Evolutionary conservation across 2,113 vertebrate species (phyloP).

Genomic region (Bos indicus): DNA sequence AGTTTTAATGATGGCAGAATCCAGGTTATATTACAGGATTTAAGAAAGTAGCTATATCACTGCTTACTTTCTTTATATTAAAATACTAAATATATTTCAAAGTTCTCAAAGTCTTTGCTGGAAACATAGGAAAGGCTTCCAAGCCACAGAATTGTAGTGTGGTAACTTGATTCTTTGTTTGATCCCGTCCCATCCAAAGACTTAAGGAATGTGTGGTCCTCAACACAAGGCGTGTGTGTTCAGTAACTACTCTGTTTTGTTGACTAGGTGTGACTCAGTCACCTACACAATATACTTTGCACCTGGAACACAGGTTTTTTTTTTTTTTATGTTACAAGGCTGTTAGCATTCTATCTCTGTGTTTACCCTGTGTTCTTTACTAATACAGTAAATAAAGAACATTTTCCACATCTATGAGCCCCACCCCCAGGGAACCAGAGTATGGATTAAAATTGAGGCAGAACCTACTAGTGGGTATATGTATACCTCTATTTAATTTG

Average conservation of each 20-base stretch:
- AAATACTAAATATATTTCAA: not conserved
- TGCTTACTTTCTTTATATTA: not conserved
- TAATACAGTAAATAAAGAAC: not conserved
- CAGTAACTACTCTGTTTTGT: not conserved
- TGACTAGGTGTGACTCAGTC: not conserved
- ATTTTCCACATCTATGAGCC: not conserved
- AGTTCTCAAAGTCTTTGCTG: not conserved
- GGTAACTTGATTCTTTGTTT: not conserved
- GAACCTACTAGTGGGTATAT: not conserved
- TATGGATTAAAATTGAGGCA: not conserved
- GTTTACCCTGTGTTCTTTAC: not conserved
- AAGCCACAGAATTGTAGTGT: not conserved
- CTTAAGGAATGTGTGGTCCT: not conserved
- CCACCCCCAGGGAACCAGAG: not conserved
- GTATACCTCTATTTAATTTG: not conserved
- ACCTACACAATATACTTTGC: not conserved
- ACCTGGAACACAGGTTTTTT: not conserved
- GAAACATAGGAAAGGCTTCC: not conserved
- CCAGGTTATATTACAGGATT: not conserved
- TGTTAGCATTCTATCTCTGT: not conserved
- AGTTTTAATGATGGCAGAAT: not conserved
- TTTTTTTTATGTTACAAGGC: not conserved
- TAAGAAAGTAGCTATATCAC: not conserved
- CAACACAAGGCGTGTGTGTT: not conserved
- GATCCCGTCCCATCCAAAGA: not conserved